Percentiles rank a stretch among this genome's conserved stretches.
phyloP scores from a whole-genome alignment of 2,888 invertebrate genomes.

The Drosophila dives region DNA sequence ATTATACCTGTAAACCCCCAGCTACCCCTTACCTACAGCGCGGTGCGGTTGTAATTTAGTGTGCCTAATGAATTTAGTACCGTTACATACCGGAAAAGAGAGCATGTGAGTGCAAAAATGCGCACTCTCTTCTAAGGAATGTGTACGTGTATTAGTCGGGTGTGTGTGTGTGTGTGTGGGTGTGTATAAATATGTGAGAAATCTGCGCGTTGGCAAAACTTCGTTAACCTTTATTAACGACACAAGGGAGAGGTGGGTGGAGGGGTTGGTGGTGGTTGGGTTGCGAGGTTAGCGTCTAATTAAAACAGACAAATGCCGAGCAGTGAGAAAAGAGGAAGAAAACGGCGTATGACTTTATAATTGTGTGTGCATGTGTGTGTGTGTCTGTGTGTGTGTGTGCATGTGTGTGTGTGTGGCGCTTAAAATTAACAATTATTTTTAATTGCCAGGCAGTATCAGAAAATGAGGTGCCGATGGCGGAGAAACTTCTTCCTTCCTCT shows the following conservation, averaged over 20 bases:
- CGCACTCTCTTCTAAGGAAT: conserved; percentile 56
- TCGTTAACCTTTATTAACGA: conserved; percentile 78
- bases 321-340: conserved; percentile 17
- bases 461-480: conserved; percentile 60
- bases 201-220: conserved; percentile 72
- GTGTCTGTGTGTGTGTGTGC: conserved; percentile 5
- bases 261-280: not conserved
- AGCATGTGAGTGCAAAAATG: conserved; percentile 76
- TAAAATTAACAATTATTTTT: conserved; percentile 74
- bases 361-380: conserved; percentile 27
- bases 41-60: conserved; percentile 78
- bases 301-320: conserved; percentile 65
- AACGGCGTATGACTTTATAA: conserved; percentile 58
- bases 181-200: conserved; percentile 65
- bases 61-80: conserved; percentile 81
- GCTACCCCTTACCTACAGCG: conserved; percentile 22
- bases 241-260: conserved; percentile 8
- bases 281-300: conserved; percentile 57
- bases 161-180: conserved; percentile 21
- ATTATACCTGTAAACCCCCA: conserved; percentile 5
- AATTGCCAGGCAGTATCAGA: conserved; percentile 55
- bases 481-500: conserved; percentile 1
- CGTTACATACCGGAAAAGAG: conserved; percentile 73
- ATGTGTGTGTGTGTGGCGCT: conserved; percentile 36
- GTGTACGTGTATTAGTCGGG: conserved; percentile 4